A percentile compares a stretch with the other conserved stretches of the same genome.
Conservation (phyloP, 2,113 vertebrate genomes). For the Edolisoma coerulescens region DNA sequence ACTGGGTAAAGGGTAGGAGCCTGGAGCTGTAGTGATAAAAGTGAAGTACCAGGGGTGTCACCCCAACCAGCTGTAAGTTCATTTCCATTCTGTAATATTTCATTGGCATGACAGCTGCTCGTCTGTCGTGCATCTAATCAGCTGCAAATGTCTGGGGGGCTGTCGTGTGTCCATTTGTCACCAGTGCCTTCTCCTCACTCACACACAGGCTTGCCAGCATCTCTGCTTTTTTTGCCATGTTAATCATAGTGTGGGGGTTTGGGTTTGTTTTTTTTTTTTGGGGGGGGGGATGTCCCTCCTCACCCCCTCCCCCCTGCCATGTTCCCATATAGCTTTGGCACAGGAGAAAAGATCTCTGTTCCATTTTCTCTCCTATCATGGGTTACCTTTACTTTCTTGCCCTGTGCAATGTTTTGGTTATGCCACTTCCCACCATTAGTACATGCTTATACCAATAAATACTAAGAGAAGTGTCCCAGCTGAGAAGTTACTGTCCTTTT, state of each 20-base stretch:
- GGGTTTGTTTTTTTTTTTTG: background rate
- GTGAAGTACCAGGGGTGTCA: background rate
- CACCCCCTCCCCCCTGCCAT: no score
- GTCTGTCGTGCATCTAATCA: background rate
- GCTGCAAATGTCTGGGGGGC: background rate
- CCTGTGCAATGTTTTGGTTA: background rate
- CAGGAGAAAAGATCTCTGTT: background rate
- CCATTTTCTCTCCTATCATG: background rate
- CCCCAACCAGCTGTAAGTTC: slow-evolving; percentile 16
- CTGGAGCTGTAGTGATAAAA: slow-evolving; percentile 45
- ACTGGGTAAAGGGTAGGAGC: background rate
- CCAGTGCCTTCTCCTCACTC: background rate
- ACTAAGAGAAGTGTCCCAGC: background rate
- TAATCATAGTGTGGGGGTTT: background rate
- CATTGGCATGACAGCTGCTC: slow-evolving; percentile 27
- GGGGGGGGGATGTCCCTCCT: rapidly evolving
- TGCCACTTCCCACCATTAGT: background rate
- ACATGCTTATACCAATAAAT: background rate
- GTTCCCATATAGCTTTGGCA: background rate
- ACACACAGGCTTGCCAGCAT: background rate
- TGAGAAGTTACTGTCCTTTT: background rate
- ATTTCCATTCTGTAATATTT: slow-evolving; percentile 8
- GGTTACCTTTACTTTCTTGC: background rate
- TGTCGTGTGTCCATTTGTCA: background rate
- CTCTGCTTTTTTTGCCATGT: background rate